Conservation (phyloP, 1,140 invertebrate species). For the Drosophila willistoni region DNA sequence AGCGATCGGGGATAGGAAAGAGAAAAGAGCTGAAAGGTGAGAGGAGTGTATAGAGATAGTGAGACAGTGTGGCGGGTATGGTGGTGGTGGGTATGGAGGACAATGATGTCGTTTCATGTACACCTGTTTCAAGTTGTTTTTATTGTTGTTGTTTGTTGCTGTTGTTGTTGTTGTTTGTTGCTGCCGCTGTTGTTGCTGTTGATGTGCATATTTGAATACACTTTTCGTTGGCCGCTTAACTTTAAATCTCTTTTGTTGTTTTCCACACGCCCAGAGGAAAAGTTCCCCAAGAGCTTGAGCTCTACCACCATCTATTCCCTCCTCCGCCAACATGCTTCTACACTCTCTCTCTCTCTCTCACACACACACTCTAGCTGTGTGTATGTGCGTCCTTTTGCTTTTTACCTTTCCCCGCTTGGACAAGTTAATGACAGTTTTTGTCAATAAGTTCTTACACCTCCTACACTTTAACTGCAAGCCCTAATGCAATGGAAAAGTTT, state of each 20-base stretch:
- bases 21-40: too few species aligned
- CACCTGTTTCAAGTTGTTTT: conserved; percentile 78
- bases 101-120: conserved; percentile 78
- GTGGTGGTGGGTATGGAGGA: conserved; percentile 29
- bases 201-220: conserved; percentile 77
- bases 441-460: conserved; percentile 67
- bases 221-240: conserved; percentile 79
- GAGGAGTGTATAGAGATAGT: background rate
- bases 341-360: background rate
- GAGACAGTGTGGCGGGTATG: background rate
- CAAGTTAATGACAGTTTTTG: conserved; percentile 79
- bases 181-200: conserved; percentile 38
- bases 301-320: background rate
- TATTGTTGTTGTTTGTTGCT: conserved; percentile 55
- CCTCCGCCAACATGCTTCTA: background rate
- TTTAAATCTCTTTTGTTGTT: conserved; percentile 65
- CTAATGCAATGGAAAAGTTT: conserved; percentile 69
- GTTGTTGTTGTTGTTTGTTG: conserved; percentile 36
- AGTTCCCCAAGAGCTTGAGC: conserved; percentile 17
- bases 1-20: background rate
- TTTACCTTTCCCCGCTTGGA: conserved; percentile 37
- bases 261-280: conserved; percentile 13
- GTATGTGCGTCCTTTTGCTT: background rate
- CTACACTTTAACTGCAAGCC: conserved; percentile 58
- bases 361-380: background rate